Base-by-base conservation (phyloP, 2,888 invertebrate species). In the Eupithecia pulchellata region DNA sequence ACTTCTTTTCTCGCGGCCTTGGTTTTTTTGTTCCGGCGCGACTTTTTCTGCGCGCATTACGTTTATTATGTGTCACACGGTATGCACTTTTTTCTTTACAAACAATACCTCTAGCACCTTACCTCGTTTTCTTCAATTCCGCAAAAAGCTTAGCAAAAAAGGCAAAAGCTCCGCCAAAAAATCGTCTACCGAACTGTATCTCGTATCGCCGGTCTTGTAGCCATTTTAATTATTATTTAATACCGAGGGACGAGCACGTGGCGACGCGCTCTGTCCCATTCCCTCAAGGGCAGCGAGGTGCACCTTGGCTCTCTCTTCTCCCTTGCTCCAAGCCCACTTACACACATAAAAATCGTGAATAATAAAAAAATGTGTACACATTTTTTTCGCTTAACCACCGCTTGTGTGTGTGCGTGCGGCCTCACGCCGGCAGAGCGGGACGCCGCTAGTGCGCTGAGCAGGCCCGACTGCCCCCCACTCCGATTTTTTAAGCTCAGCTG, bases 161-260 rank as follows among this genome's bases (percentile, higher is more conserved):
- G 87, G 84, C 87, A 87, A 91, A 92, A 93, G 92, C 93, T 92
- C 84, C 79, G 82, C 89, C 92, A 93, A 94, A 94, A 94, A 92
- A 93, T 93, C 85, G 94, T 94, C 94, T 93, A 92, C 93, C 90
- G 87, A 90, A 90, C 89, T 91, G 52, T 52, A 90, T 92, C 90
- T 91, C 90, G 91, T 89, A 92, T 90, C 91, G 91, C 89, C 90
- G 86, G 88, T 91, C 91, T 92, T 92, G 92, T 92, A 94, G 93
- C 93, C 94, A 93, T 94, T 94, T 94, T 94, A 94, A 94, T 94
- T 94, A 94, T 94, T 94, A 94, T 94, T 94, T 94, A 94, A 94
- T 94, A 93, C 91, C 91, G 84, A 89, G 93, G 92, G 91, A 91
- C 91, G 89, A 93, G 94, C 94, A 94, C 94, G 94, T 94, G 94